Evolutionary conservation across 2,888 invertebrate species (phyloP), one percentile per base, ranked within the genome.

Genomic region (Belgica antarctica): DNA sequence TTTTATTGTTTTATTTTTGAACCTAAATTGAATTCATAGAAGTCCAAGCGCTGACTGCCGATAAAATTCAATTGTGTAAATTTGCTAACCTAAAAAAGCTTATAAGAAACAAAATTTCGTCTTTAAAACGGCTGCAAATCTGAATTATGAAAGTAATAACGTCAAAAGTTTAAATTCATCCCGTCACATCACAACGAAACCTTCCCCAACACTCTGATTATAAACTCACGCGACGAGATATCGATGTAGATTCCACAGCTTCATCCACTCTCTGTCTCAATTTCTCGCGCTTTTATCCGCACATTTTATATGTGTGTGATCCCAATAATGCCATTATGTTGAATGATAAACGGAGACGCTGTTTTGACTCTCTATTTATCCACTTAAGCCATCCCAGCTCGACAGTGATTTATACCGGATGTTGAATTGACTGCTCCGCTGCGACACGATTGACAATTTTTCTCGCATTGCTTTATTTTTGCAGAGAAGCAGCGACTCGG

Each of bases 291-390:
- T 22, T 52, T 22, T 12, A 31, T 52, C 17, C 52, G 17, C 22
- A 8, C 22, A 17, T 52, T 52, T 52, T n/a, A n/a, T n/a, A n/a
- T n/a, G n/a, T n/a, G n/a, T n/a, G 52, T 52, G 2, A 8, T 22
- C 22, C 52, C 52, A n/a, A n/a, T n/a, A 5, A 52, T 52, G 17
- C 22, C 17, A 52, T 41, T n/a, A 12, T 31, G 5, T 41, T 12
- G 41, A 10, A 41, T 22, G 52, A 52, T 52, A 22, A 52, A 52
- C 52, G 52, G 22, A 52, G 52, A 17, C 8, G 7, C 4, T 7
- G 15, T 41, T 52, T 52, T 17, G 5, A 52, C 52, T 52, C 22
- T 52, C 52, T 22, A 52, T 52, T 52, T 52, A 52, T 52, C 52
- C 52, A 52, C 52, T 52, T 52, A 52, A 52, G 52, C 52, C 22